phyloP scores from a whole-genome alignment of 2,888 invertebrate genomes.

The Globia sparganii region DNA sequence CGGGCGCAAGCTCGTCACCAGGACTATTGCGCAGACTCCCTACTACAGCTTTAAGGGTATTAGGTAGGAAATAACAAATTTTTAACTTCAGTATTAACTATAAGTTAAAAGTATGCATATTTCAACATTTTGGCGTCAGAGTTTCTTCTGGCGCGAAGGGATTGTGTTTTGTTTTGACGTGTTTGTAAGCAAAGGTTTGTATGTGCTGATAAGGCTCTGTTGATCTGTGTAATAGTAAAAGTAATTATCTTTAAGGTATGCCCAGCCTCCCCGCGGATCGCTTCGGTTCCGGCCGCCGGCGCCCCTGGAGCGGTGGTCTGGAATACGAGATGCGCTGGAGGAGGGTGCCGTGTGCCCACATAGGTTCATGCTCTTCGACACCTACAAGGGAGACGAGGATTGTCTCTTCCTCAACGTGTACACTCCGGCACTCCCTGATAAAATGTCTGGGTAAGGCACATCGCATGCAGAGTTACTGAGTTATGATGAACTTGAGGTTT shows the following conservation, averaged over 20 bases:
- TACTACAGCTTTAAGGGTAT: slow-evolving; percentile 89
- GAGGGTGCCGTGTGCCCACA: slow-evolving; percentile 94
- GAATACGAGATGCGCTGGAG: slow-evolving; percentile 92
- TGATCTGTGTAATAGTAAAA: not conserved
- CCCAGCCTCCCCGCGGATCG: slow-evolving; percentile 86
- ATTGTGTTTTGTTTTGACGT: no score
- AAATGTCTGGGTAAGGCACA: slow-evolving; percentile 81
- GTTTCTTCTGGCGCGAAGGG: not conserved
- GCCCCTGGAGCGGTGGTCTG: slow-evolving; percentile 91
- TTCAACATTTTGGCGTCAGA: not conserved
- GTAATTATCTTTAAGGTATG: slow-evolving; percentile 76
- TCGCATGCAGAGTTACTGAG: not conserved
- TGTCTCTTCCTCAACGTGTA: slow-evolving; percentile 94
- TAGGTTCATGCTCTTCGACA: slow-evolving; percentile 92
- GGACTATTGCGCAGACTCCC: slow-evolving; percentile 82
- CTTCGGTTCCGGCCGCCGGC: slow-evolving; percentile 91
- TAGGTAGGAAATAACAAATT: slow-evolving; percentile 73
- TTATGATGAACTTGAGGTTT: not conserved
- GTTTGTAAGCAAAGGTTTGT: not conserved
- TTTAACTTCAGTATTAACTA: not conserved
- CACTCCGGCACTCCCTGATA: slow-evolving; percentile 90
- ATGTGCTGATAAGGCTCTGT: not conserved
- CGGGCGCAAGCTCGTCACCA: slow-evolving; percentile 83
- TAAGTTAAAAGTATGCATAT: not conserved
- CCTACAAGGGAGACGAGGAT: slow-evolving; percentile 92